Evolutionary conservation across 2,888 invertebrate genomes (phyloP).

Genomic region (Aquatica leii): DNA sequence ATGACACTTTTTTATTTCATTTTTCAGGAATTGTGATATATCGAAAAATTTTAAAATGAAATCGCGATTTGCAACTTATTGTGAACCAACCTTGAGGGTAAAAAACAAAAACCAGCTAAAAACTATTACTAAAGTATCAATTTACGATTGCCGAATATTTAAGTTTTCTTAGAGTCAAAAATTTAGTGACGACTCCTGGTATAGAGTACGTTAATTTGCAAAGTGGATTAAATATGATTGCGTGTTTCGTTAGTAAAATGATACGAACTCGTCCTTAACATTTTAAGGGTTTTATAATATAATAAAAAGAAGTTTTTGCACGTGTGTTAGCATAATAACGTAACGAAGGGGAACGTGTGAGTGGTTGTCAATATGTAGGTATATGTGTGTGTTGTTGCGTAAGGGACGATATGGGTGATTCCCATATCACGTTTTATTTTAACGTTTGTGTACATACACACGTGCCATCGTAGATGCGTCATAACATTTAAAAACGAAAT

Average conservation of each 20-base stretch:
- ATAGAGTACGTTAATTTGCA: background rate
- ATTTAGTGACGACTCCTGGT: too few species aligned
- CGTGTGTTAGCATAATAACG: conserved; percentile 28
- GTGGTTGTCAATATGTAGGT: conserved; percentile 27
- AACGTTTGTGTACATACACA: conserved; percentile 32
- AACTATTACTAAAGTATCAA: too few species aligned
- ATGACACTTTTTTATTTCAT: too few species aligned
- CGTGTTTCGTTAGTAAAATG: conserved; percentile 1
- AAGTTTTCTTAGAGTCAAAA: too few species aligned
- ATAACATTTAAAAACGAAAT: conserved; percentile 29
- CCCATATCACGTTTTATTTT: conserved; percentile 29
- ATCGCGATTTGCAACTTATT: too few species aligned
- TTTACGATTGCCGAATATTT: too few species aligned
- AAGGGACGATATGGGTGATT: conserved; percentile 34
- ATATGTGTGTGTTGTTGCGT: conserved; percentile 16
- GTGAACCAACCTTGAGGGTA: too few species aligned
- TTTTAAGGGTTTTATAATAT: too few species aligned
- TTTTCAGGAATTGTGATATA: too few species aligned
- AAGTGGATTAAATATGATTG: background rate
- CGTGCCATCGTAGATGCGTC: conserved; percentile 39
- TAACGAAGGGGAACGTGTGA: conserved; percentile 29
- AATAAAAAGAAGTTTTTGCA: conserved; percentile 29
- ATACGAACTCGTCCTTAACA: background rate
- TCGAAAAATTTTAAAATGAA: too few species aligned
- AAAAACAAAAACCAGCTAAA: too few species aligned